Evolutionary conservation across 2,888 invertebrate species (phyloP).

Genomic region (Nymphalis polychloros): DNA sequence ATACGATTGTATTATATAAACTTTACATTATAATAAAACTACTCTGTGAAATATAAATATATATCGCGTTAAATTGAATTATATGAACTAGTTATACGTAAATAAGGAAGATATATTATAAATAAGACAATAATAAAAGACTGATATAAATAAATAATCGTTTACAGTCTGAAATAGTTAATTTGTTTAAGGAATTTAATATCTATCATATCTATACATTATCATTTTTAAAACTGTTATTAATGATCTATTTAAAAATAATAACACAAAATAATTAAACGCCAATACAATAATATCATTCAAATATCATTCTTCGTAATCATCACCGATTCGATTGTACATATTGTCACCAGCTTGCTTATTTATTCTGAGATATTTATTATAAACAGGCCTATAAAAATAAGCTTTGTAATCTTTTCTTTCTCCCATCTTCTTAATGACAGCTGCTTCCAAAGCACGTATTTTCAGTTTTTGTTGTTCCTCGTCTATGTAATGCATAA

Average conservation of each 20-base stretch:
- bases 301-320: slow-evolving; percentile 56
- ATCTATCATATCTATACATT: background rate
- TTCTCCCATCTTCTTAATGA: slow-evolving; percentile 85
- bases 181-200: too few species aligned
- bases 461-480: slow-evolving; percentile 83
- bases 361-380: slow-evolving; percentile 85
- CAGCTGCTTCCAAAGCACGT: slow-evolving; percentile 83
- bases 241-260: background rate
- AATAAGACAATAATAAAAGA: too few species aligned
- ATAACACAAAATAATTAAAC: background rate
- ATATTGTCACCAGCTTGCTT: slow-evolving; percentile 84
- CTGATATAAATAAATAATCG: too few species aligned
- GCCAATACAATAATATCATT: background rate
- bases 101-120: too few species aligned
- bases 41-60: too few species aligned
- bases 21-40: too few species aligned
- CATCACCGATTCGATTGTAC: slow-evolving; percentile 71
- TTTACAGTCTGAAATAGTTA: too few species aligned
- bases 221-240: background rate
- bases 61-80: too few species aligned
- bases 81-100: too few species aligned
- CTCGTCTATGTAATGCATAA: slow-evolving; percentile 85
- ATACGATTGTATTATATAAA: too few species aligned
- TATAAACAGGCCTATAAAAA: slow-evolving; percentile 87
- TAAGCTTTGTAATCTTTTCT: slow-evolving; percentile 91